Percentiles rank a stretch among this genome's conserved stretches.
Evolutionary conservation across 2,797 vertebrate genomes (phyloP).

Genomic region (Thripadectes ignobilis): DNA sequence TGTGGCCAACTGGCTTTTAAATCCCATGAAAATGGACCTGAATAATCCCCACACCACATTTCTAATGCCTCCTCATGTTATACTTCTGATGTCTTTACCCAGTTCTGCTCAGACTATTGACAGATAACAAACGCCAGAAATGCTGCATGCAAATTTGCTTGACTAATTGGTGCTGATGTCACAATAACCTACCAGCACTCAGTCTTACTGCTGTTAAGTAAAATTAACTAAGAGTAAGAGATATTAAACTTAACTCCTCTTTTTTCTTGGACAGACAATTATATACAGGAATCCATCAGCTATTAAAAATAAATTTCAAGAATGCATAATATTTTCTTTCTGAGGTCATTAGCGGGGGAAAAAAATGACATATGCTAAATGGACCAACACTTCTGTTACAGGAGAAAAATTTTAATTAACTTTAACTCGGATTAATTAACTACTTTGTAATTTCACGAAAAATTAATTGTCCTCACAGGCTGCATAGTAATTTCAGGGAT

Average conservation of each 20-base stretch:
- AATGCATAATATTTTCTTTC: background rate
- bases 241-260: background rate
- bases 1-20: background rate
- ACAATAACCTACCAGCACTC: background rate
- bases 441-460: background rate
- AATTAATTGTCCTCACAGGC: background rate
- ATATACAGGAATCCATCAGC: background rate
- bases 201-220: background rate
- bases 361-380: background rate
- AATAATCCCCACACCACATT: background rate
- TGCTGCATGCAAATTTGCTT: background rate
- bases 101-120: background rate
- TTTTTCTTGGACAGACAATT: background rate
- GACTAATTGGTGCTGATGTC: background rate
- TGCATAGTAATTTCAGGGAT: background rate
- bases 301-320: background rate
- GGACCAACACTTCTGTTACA: background rate
- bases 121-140: background rate
- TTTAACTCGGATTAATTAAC: constrained; percentile 26
- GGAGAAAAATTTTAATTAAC: constrained; percentile 31
- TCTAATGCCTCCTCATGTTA: background rate
- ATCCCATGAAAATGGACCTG: background rate
- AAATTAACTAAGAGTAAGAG: background rate
- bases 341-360: background rate
- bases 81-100: background rate